Percentiles rank a stretch among this genome's conserved stretches.
Evolutionary conservation across 2,888 invertebrate genomes (phyloP).

Genomic region (Alviniconcha strummeri): DNA sequence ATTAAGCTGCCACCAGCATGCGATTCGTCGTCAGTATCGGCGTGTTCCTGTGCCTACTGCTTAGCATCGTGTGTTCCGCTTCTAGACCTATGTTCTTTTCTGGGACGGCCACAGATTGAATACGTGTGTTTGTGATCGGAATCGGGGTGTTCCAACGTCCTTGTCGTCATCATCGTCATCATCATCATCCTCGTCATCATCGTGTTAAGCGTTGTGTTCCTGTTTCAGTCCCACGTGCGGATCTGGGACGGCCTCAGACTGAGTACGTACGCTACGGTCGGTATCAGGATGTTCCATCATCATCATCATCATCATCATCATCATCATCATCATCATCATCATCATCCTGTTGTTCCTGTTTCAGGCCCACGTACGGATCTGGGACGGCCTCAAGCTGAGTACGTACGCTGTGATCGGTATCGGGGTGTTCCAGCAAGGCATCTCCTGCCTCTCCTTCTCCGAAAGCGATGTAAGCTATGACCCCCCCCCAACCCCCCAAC

Average conservation of each 20-base stretch:
- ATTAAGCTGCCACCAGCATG: no score
- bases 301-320: not conserved
- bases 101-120: slow-evolving; percentile 94
- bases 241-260: slow-evolving; percentile 94
- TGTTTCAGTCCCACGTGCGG: slow-evolving; percentile 81
- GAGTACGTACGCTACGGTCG: slow-evolving; percentile 85
- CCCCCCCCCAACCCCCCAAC: no score
- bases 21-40: no score
- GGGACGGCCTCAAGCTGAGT: slow-evolving; percentile 92
- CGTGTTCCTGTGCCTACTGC: no score
- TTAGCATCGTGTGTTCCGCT: not conserved
- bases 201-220: no score
- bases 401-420: slow-evolving; percentile 93
- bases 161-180: not conserved
- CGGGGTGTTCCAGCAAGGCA: slow-evolving; percentile 91
- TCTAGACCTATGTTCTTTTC: slow-evolving; percentile 84
- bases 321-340: no score
- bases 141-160: slow-evolving; percentile 89
- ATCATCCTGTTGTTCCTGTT: not conserved
- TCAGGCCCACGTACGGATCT: slow-evolving; percentile 86
- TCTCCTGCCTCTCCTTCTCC: slow-evolving; percentile 88
- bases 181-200: no score
- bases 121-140: slow-evolving; percentile 90
- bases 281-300: slow-evolving; percentile 74
- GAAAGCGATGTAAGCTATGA: slow-evolving; percentile 43